Evolutionary conservation across 2,888 invertebrate species (phyloP).

Genomic region (Onthophagus sagittarius): DNA sequence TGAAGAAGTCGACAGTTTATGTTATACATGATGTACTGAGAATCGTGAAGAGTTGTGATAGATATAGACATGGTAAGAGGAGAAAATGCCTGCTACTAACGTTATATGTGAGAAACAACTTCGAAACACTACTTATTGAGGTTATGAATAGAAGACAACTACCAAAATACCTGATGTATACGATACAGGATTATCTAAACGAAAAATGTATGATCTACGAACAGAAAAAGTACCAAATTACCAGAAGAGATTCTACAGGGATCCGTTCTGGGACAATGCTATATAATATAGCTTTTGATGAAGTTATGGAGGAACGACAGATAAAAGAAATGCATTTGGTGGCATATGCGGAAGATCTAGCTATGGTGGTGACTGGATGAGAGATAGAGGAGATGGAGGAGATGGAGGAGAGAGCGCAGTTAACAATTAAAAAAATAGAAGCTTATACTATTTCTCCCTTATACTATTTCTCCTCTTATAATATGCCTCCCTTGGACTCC

Average conservation of each 20-base stretch:
- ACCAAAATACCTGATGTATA: too few species aligned
- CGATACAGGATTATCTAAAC: neutral
- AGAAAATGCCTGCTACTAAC: neutral
- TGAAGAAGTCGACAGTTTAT: slow-evolving; percentile 23
- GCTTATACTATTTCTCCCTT: too few species aligned
- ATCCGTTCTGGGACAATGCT: too few species aligned
- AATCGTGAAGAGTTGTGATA: neutral
- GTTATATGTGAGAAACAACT: neutral
- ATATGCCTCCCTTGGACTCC: neutral
- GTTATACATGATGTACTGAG: neutral
- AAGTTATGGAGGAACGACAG: neutral
- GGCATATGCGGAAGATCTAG: neutral
- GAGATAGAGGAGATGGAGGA: neutral
- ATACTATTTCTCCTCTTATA: neutral
- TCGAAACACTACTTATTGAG: neutral
- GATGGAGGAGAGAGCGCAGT: neutral
- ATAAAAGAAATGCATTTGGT: neutral
- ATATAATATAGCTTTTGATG: neutral
- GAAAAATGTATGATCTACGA: neutral
- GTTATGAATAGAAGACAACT: neutral
- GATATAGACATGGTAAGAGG: neutral
- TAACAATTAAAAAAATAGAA: neutral
- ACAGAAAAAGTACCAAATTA: neutral
- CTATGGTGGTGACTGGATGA: neutral
- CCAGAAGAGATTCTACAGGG: too few species aligned